Conservation (phyloP, 1,140 invertebrate genomes). For the Teleogryllus occipitalis region DNA sequence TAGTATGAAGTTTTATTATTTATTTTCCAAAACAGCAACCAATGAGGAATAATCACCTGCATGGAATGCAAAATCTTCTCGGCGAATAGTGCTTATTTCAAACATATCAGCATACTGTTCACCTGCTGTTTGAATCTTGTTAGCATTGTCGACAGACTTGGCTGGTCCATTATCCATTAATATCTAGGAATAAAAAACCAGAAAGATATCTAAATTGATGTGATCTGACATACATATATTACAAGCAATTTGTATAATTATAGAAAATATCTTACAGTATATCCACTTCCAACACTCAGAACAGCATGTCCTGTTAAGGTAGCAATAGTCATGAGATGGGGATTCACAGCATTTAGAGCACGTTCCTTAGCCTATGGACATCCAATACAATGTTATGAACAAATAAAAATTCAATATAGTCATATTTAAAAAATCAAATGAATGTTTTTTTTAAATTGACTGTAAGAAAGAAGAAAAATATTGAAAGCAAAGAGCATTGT, state of each 20-base stretch:
- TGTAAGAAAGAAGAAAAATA: too few species aligned
- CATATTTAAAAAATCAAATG: background rate
- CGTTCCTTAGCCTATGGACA: constrained; percentile 55
- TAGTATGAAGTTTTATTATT: too few species aligned
- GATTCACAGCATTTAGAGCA: constrained; percentile 57
- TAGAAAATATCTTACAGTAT: constrained; percentile 49
- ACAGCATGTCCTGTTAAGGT: constrained; percentile 87
- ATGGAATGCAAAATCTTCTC: constrained; percentile 75
- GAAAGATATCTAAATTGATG: background rate
- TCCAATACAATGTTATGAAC: background rate
- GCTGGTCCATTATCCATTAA: constrained; percentile 89
- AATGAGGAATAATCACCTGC: constrained; percentile 35
- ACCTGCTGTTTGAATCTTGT: constrained; percentile 61
- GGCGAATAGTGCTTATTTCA: constrained; percentile 79
- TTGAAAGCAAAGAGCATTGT: too few species aligned
- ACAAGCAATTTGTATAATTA: background rate
- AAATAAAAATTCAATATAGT: background rate
- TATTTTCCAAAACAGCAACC: too few species aligned
- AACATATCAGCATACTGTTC: constrained; percentile 78
- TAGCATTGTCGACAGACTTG: constrained; percentile 46
- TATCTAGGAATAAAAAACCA: constrained; percentile 38
- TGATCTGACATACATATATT: background rate
- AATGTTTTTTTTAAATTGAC: background rate
- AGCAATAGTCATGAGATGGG: constrained; percentile 89
- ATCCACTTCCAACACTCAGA: constrained; percentile 64